Percentiles rank a stretch among this genome's conserved stretches.
These are phyloP conservation scores for Rhopilema esculentum DNA, from an alignment of 30 jellyfish, hydroid and myxozoan species.

Conservation along the genomic window DNA sequence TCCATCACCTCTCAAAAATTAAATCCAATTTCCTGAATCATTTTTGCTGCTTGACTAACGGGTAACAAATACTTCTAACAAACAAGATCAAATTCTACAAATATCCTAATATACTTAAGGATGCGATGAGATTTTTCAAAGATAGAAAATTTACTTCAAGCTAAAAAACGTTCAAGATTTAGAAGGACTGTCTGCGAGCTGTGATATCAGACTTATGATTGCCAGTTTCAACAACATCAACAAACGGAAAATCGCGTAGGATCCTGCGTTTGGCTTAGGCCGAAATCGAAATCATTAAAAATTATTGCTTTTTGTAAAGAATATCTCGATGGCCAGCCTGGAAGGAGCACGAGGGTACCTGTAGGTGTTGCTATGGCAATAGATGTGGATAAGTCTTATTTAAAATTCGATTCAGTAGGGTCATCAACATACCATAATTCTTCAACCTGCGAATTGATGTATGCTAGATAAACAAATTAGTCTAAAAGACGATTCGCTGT, in stretches of 20 bases:
- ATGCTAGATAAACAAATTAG: too few species aligned
- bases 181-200: background rate
- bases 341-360: background rate
- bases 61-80: background rate
- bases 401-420: background rate
- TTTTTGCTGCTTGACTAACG: background rate
- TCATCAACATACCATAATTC: background rate
- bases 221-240: too few species aligned
- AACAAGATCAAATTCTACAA: background rate
- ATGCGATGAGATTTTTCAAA: background rate
- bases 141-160: background rate
- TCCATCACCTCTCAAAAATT: background rate
- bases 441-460: background rate
- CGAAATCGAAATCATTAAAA: too few species aligned
- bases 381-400: background rate
- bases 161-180: background rate
- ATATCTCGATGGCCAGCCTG: background rate
- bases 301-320: too few species aligned
- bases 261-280: too few species aligned
- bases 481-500: too few species aligned
- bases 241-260: too few species aligned
- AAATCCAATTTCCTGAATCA: background rate
- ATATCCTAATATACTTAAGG: background rate
- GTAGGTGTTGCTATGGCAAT: background rate
- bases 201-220: too few species aligned